Conservation (phyloP, 2,888 invertebrate species). For the Oxytorus armatus region DNA sequence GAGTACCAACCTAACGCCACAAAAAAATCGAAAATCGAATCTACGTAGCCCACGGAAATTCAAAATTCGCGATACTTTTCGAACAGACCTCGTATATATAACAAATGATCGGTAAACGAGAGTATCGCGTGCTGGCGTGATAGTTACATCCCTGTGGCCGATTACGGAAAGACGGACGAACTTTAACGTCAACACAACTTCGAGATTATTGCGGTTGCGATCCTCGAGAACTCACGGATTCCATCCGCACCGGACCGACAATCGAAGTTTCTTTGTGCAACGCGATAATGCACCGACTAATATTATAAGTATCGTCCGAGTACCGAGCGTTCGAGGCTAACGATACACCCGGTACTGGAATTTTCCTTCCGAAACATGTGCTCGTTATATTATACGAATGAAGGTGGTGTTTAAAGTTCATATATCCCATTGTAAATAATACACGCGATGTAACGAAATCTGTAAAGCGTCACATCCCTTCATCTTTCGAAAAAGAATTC, state of each 20-base stretch:
- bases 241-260: constrained; percentile 6
- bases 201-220: constrained; percentile 31
- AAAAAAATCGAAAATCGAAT: too few relatives aligned
- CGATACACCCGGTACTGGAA: background rate
- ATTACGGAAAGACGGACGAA: constrained; percentile 43
- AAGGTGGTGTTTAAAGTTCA: constrained; percentile 50
- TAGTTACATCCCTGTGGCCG: constrained; percentile 20
- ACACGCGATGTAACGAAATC: constrained; percentile 6
- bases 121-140: constrained; percentile 63
- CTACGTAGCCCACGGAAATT: too few relatives aligned
- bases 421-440: constrained; percentile 45
- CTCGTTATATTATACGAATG: constrained; percentile 2
- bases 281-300: constrained; percentile 3
- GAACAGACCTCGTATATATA: too few relatives aligned
- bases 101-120: constrained; percentile 56
- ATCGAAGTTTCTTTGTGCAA: constrained; percentile 22
- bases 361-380: constrained; percentile 24
- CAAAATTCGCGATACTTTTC: too few relatives aligned
- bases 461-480: constrained; percentile 16
- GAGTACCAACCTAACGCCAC: too few relatives aligned
- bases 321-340: background rate
- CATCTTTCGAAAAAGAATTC: background rate
- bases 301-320: constrained; percentile 20
- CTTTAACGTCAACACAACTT: constrained; percentile 37
- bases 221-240: constrained; percentile 31